Conservation (phyloP, 2,888 invertebrate species). For the Polydesmus complanatus region DNA sequence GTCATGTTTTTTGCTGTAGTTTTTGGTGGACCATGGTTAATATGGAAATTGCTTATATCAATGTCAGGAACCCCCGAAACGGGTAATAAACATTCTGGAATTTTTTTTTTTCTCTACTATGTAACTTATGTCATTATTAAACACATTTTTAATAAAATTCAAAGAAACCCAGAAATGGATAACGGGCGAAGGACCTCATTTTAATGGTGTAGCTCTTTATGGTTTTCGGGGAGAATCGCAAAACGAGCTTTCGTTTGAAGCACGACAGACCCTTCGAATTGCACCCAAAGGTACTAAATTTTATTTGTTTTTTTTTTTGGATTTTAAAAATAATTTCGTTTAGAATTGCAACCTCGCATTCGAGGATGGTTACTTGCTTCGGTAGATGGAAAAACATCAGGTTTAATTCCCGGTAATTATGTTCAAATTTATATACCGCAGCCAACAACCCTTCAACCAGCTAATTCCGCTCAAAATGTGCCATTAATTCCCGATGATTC, state of each 20-base stretch:
- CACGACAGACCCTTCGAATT: slow-evolving; percentile 60
- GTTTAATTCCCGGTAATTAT: slow-evolving; percentile 43
- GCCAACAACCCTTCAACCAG: too few species aligned
- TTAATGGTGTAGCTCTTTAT: slow-evolving; percentile 45
- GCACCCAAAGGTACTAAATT: slow-evolving; percentile 46
- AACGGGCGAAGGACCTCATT: slow-evolving; percentile 37
- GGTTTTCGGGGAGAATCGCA: slow-evolving; percentile 54
- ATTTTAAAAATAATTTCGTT: slow-evolving; percentile 5
- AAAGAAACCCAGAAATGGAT: slow-evolving; percentile 32
- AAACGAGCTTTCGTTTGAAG: slow-evolving; percentile 60
- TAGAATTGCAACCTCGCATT: slow-evolving; percentile 55
- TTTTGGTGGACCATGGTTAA: slow-evolving; percentile 79
- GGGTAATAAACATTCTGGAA: too few species aligned
- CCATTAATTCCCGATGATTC: too few species aligned
- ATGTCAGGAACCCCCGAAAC: background rate
- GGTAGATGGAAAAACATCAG: slow-evolving; percentile 36
- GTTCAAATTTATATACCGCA: too few species aligned
- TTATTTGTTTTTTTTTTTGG: background rate
- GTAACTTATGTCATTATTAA: background rate
- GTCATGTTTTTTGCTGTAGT: slow-evolving; percentile 76
- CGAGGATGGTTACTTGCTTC: slow-evolving; percentile 41
- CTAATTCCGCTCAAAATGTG: too few species aligned
- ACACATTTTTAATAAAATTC: background rate
- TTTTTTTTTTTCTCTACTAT: too few species aligned
- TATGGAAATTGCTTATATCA: slow-evolving; percentile 54